phyloP scores from a whole-genome alignment of 2,888 invertebrate genomes.

The Leucoptera coffeella region DNA sequence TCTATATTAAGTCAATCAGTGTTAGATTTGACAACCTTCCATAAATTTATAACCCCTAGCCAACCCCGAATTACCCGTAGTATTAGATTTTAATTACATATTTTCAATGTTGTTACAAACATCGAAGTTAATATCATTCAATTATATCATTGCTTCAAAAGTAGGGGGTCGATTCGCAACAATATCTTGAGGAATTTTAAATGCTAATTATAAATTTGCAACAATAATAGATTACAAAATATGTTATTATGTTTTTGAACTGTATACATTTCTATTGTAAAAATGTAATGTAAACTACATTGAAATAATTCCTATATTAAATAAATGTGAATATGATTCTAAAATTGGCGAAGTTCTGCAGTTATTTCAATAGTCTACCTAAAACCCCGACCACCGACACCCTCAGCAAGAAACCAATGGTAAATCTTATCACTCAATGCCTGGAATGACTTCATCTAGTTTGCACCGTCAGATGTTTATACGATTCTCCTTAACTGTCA shows the following conservation, averaged over 20 bases:
- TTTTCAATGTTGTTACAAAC: no score
- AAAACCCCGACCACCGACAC: slow-evolving; percentile 35
- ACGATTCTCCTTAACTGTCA: slow-evolving; percentile 27
- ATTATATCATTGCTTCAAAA: slow-evolving; percentile 30
- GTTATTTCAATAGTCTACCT: no score
- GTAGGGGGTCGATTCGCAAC: slow-evolving; percentile 28
- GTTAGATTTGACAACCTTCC: slow-evolving; percentile 41
- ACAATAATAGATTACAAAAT: slow-evolving; percentile 47
- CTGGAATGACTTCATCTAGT: slow-evolving; percentile 43
- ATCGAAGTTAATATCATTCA: slow-evolving; percentile 42
- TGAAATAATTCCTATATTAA: slow-evolving; percentile 34
- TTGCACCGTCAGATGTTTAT: slow-evolving; percentile 36
- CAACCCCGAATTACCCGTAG: slow-evolving; percentile 24
- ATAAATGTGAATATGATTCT: slow-evolving; percentile 49
- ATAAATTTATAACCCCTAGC: slow-evolving; percentile 33
- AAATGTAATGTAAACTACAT: slow-evolving; percentile 41
- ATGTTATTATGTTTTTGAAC: slow-evolving; percentile 52
- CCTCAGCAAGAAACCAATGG: slow-evolving; percentile 45
- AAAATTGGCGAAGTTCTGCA: slow-evolving; percentile 19
- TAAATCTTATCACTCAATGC: slow-evolving; percentile 51
- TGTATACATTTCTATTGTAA: slow-evolving; percentile 48
- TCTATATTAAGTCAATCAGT: no score
- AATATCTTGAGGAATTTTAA: slow-evolving; percentile 14
- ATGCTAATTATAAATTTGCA: slow-evolving; percentile 17
- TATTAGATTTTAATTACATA: slow-evolving; percentile 41